phyloP scores from a whole-genome alignment of 37 sponge, comb jelly and placozoan genomes.

The Haliclona indistincta region DNA sequence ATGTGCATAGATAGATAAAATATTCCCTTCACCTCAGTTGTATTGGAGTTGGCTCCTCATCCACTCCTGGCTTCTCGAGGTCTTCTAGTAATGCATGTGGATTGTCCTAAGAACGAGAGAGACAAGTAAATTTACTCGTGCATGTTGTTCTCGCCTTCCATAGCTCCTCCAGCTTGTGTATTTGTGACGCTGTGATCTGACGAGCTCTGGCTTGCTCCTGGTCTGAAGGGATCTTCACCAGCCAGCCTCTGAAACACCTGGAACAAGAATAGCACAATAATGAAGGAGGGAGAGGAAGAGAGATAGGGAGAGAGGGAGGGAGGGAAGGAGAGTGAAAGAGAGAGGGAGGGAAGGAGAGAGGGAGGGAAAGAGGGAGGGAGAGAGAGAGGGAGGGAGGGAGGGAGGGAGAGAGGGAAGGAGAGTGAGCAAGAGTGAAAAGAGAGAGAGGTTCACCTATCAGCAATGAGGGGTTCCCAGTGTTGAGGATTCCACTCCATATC shows the following conservation, averaged over 20 bases:
- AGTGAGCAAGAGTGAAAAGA: too few relatives aligned
- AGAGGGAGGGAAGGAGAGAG: background rate
- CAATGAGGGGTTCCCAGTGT: conserved; percentile 93
- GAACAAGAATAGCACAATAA: too few relatives aligned
- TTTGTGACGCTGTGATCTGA: conserved; percentile 92
- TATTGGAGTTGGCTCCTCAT: conserved; percentile 87
- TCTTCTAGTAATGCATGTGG: conserved; percentile 82
- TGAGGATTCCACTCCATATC: conserved; percentile 95
- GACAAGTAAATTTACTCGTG: background rate
- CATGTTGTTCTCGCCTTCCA: conserved; percentile 74
- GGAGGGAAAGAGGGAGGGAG: too few relatives aligned
- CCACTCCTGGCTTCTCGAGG: conserved; percentile 94
- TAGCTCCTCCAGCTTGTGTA: conserved; percentile 95
- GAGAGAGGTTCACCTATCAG: conserved; percentile 78
- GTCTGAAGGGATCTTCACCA: conserved; percentile 92
- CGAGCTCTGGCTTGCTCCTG: conserved; percentile 91
- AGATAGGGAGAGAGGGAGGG: background rate
- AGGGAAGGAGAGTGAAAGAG: too few relatives aligned
- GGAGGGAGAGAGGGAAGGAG: too few relatives aligned
- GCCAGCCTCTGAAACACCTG: conserved; percentile 77
- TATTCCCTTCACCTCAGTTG: conserved; percentile 39
- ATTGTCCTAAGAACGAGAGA: conserved; percentile 45
- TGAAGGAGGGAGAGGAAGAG: background rate
- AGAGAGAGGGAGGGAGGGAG: too few relatives aligned
- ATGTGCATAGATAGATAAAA: background rate